Evolutionary conservation across 2,888 invertebrate genomes (phyloP).

Genomic region (Andrena marginata): DNA sequence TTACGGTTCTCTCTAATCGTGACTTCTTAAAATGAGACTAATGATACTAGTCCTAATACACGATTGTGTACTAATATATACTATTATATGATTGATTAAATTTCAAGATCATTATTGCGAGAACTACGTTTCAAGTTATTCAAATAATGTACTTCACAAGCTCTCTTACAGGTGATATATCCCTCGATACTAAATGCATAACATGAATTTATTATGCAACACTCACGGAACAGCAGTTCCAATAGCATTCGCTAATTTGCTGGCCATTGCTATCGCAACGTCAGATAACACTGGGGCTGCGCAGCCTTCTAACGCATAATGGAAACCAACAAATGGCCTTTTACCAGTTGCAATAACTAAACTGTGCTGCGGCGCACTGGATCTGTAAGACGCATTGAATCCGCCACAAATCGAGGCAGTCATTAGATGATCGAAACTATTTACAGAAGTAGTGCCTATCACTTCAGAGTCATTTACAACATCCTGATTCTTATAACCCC

Average conservation of each 20-base stretch:
- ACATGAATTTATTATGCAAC: constrained; percentile 43
- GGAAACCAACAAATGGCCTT: constrained; percentile 95
- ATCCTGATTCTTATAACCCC: constrained; percentile 93
- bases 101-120: constrained; percentile 6
- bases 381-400: constrained; percentile 89
- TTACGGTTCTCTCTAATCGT: neutral
- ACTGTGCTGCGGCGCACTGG: constrained; percentile 91
- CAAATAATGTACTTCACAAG: constrained; percentile 26
- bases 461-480: constrained; percentile 92
- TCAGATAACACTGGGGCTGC: constrained; percentile 93
- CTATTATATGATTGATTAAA: neutral
- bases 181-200: constrained; percentile 37
- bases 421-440: constrained; percentile 94
- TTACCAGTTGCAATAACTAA: constrained; percentile 92
- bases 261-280: constrained; percentile 96
- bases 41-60: neutral
- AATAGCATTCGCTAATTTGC: constrained; percentile 91
- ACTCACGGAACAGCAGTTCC: constrained; percentile 89
- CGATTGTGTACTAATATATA: too few relatives aligned
- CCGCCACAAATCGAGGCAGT: constrained; percentile 92
- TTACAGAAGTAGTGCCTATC: constrained; percentile 90
- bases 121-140: constrained; percentile 3
- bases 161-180: constrained; percentile 35
- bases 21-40: neutral
- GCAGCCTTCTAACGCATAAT: constrained; percentile 95